Conservation (phyloP, 2,113 vertebrate genomes). For the Xenopus laevis region DNA sequence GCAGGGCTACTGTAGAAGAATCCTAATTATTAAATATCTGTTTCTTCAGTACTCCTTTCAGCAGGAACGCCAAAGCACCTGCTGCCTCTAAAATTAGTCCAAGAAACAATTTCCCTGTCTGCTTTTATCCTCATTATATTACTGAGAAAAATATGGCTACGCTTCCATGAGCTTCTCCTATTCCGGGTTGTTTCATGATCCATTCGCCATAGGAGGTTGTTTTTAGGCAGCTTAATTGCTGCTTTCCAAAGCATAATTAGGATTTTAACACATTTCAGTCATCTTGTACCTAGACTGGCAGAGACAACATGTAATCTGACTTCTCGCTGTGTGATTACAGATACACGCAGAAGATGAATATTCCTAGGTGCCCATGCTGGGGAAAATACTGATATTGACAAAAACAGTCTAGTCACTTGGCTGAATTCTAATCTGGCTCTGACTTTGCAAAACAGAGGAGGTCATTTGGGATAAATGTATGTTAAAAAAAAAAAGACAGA, state of each 20-base stretch:
- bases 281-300: constrained; percentile 7
- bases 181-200: constrained; percentile 20
- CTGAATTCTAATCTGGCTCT: background rate
- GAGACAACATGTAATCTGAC: background rate
- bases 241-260: constrained; percentile 31
- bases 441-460: background rate
- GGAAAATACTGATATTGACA: background rate
- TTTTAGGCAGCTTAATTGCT: background rate
- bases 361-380: background rate
- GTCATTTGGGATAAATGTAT: no score
- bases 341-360: background rate
- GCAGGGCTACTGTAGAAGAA: background rate
- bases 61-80: constrained; percentile 19
- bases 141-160: background rate
- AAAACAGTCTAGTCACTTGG: constrained; percentile 1
- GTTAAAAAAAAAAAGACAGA: no score
- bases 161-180: constrained; percentile 4
- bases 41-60: background rate
- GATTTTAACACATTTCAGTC: constrained; percentile 26
- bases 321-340: constrained; percentile 9
- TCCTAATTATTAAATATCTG: constrained; percentile 5
- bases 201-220: constrained; percentile 12
- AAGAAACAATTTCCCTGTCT: background rate
- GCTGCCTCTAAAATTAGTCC: constrained; percentile 35
- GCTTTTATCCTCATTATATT: constrained; percentile 33